Conservation (phyloP, 1,140 invertebrate genomes). For the Drosophila pseudoananassae region DNA sequence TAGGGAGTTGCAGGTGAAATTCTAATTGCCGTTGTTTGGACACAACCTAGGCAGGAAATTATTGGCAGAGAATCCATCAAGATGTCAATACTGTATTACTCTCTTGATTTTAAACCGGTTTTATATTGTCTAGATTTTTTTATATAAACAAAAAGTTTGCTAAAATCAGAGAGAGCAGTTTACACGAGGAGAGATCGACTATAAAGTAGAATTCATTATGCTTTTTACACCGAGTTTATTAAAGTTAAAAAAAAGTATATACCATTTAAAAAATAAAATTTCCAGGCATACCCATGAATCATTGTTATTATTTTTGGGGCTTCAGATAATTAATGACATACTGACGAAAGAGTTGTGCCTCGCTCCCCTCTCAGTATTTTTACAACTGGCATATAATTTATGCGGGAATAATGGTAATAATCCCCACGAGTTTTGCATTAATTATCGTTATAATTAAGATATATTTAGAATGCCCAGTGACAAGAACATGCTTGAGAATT, state of each 20-base stretch:
- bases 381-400: conserved; percentile 15
- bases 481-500: not conserved
- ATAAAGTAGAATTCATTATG: not conserved
- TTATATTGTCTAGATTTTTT: not conserved
- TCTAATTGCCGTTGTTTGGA: not conserved
- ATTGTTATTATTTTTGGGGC: not conserved
- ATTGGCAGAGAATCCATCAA: not conserved
- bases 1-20: not conserved
- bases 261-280: no score
- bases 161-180: not conserved
- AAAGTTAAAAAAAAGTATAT: not conserved
- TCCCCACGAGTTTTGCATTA: not conserved
- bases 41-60: not conserved
- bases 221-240: not conserved
- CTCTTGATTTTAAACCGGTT: not conserved
- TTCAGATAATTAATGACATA: not conserved
- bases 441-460: conserved; percentile 3
- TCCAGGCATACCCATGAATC: not conserved
- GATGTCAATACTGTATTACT: not conserved
- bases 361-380: not conserved
- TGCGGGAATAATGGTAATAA: conserved; percentile 11
- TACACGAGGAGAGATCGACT: not conserved
- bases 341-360: not conserved
- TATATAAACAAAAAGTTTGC: not conserved
- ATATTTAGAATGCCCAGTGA: conserved; percentile 6